A percentile compares a stretch with the other conserved stretches of the same genome.
Evolutionary conservation across 2,888 invertebrate species (phyloP).

Genomic region (Drosophila borborema): DNA sequence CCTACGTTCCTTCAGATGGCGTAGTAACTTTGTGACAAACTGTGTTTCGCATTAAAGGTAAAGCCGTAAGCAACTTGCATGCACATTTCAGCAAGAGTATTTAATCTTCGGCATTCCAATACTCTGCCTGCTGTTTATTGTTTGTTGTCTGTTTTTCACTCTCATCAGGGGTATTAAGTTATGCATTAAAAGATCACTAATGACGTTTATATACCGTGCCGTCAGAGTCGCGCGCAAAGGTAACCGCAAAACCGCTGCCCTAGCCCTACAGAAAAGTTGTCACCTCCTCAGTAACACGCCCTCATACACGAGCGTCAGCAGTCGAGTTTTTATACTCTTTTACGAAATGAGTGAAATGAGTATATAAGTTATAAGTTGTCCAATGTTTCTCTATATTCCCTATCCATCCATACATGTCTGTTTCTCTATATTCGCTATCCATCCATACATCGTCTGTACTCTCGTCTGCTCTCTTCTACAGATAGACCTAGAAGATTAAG

Average conservation of each 20-base stretch:
- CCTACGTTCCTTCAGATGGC: neutral
- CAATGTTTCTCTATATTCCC: neutral
- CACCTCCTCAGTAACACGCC: slow-evolving; percentile 15
- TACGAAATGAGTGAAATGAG: neutral
- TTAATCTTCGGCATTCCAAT: neutral
- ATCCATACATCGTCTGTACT: neutral
- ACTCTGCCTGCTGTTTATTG: slow-evolving; percentile 30
- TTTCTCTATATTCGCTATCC: neutral
- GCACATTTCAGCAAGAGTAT: slow-evolving; percentile 7
- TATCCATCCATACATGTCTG: too few species aligned
- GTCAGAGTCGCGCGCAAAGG: slow-evolving; percentile 37
- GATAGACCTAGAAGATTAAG: neutral
- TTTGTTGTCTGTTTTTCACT: slow-evolving; percentile 20
- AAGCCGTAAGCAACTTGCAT: neutral
- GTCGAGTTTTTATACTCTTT: neutral
- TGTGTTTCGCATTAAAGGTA: neutral
- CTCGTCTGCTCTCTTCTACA: neutral
- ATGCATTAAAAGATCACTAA: slow-evolving; percentile 72
- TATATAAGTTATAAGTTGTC: neutral
- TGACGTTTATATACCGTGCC: slow-evolving; percentile 61
- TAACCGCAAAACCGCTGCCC: slow-evolving; percentile 29
- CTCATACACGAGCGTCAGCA: neutral
- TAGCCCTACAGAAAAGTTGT: slow-evolving; percentile 34
- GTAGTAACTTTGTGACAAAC: slow-evolving; percentile 2
- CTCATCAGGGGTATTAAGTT: slow-evolving; percentile 56